Base-by-base conservation (phyloP, 1,140 invertebrate genomes). In the Penaeus vannamei region DNA sequence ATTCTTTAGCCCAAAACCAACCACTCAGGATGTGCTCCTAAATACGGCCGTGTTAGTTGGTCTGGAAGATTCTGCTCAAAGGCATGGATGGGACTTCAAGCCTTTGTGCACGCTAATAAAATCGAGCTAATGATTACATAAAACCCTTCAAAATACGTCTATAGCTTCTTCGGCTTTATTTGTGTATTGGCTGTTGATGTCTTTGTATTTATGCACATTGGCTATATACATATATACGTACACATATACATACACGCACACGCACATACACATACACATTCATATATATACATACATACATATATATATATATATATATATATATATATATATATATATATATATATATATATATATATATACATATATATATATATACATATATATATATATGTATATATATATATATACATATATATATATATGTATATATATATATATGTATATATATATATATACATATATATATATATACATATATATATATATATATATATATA, bases 361-460 rank as follows among this genome's bases (percentile, higher is more conserved):
- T 7, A 53, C 14, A 76, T 76, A 32, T 29, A 72, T 72, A 22
- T 72, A 72, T 46, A 32, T 72, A 72, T n/a, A 22, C n/a, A n/a
- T 72, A 14, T 72, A 72, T 32, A 72, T 32, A 72, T 23, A 72
- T 32, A 72, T 23, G n/a, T 23, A 72, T 23, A 72, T 23, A 72
- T 8, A 72, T 23, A 72, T n/a, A 72, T n/a, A 72, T n/a, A n/a
- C 12, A 72, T 2, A 72, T n/a, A 72, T 2, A 72, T n/a, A 72
- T n/a, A 72, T 8, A 72, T 8, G n/a, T 8, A 72, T 8, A 72
- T 8, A 72, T 8, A 72, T 8, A 72, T 8, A 72, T n/a, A 72
- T 72, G n/a, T 72, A 72, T 72, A 72, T 72, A 72, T 72, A 72
- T 72, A 72, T 72, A n/a, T 72, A 72, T 72, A 72, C n/a, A n/a